Evolutionary conservation across 2,113 vertebrate genomes (phyloP).

Genomic region (Pseudonaja textilis): DNA sequence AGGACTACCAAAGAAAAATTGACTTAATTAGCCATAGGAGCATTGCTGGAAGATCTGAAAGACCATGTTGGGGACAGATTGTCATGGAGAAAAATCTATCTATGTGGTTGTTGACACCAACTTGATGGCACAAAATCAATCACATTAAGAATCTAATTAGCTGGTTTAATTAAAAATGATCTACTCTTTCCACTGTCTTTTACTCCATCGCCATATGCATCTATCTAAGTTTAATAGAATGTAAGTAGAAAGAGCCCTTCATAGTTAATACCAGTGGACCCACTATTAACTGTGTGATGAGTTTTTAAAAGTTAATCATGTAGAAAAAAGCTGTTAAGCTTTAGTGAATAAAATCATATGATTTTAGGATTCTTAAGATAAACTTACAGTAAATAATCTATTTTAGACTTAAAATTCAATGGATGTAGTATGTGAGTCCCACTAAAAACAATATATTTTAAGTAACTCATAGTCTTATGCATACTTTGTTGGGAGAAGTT

Average conservation of each 20-base stretch:
- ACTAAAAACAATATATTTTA: neutral
- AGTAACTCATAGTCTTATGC: neutral
- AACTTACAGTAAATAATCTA: neutral
- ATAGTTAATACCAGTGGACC: neutral
- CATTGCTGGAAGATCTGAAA: neutral
- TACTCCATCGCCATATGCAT: neutral
- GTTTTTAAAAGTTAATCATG: neutral
- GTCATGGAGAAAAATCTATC: neutral
- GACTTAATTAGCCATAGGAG: neutral
- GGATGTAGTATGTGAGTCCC: neutral
- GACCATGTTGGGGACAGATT: neutral
- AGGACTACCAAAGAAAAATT: neutral
- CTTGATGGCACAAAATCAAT: neutral
- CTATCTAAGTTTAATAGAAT: neutral
- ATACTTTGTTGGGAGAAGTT: neutral
- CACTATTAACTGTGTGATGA: neutral
- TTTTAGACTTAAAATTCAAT: neutral
- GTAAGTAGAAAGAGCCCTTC: neutral
- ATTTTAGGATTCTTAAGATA: neutral
- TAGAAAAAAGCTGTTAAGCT: neutral
- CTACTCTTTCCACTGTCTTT: neutral
- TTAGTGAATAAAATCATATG: neutral
- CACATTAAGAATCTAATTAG: constrained; percentile 15
- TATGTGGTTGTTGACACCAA: neutral
- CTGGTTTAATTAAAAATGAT: neutral